A percentile compares a stretch with the other conserved stretches of the same genome.
phyloP scores from a whole-genome alignment of 2,888 invertebrate species.

The Mythimna ferrago region DNA sequence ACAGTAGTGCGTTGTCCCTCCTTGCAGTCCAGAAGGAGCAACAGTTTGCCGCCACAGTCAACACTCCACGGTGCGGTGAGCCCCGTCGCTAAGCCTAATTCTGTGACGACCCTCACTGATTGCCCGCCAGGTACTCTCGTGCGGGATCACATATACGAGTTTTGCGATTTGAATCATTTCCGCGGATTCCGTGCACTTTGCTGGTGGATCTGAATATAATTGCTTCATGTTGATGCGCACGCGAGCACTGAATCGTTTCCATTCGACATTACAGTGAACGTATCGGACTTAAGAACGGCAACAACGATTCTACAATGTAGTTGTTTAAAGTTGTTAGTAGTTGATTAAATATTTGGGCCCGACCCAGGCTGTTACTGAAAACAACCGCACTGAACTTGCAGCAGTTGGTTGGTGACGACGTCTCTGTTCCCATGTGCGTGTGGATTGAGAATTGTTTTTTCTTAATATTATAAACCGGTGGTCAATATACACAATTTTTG shows the following conservation, averaged over 20 bases:
- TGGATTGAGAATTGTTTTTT: too few species aligned
- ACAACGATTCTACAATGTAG: neutral
- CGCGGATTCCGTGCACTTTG: neutral
- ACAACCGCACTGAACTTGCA: neutral
- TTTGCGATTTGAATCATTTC: neutral
- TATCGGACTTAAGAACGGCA: neutral
- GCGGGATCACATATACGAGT: neutral
- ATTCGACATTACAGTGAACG: constrained; percentile 11
- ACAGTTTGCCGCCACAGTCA: too few species aligned
- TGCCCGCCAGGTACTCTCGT: neutral
- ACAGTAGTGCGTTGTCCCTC: too few species aligned
- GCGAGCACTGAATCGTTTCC: constrained; percentile 21
- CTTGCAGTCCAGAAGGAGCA: too few species aligned
- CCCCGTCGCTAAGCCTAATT: neutral
- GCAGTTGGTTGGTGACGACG: neutral
- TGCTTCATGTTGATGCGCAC: constrained; percentile 12
- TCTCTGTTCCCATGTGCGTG: too few species aligned
- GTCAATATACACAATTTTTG: too few species aligned
- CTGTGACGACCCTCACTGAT: neutral
- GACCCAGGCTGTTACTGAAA: neutral
- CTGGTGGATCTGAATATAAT: constrained; percentile 10
- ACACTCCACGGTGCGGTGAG: neutral
- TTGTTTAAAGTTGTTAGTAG: neutral
- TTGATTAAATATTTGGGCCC: neutral
- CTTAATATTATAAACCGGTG: too few species aligned